phyloP scores from a whole-genome alignment of 1,140 invertebrate genomes.

The Brachionus manjavacas region DNA sequence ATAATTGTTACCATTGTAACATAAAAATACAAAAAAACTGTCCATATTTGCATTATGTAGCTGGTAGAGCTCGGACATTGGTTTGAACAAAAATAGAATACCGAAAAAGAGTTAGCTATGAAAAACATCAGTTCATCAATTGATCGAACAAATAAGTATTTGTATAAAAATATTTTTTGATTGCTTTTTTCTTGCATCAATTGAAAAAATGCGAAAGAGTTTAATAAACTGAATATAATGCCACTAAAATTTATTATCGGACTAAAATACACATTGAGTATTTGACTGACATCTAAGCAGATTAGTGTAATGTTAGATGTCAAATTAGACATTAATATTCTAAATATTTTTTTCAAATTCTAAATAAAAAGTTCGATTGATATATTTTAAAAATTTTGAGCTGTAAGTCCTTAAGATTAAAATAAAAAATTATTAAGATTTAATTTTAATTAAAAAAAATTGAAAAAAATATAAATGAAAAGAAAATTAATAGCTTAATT shows the following conservation, averaged over 20 bases:
- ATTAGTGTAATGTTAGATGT: background rate
- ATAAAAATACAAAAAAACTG: background rate
- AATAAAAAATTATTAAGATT: too few species aligned
- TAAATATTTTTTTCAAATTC: background rate
- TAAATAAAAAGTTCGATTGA: background rate
- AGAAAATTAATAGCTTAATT: too few species aligned
- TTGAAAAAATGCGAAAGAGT: background rate
- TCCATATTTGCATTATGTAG: constrained; percentile 20
- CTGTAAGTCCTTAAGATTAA: too few species aligned
- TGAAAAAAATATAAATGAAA: too few species aligned
- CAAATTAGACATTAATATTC: background rate
- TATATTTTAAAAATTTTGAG: too few species aligned
- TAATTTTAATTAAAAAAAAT: too few species aligned
- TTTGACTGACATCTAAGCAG: background rate
- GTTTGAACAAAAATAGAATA: background rate
- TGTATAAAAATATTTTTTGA: background rate
- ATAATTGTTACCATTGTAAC: background rate
- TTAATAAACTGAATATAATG: background rate
- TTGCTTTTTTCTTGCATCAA: background rate
- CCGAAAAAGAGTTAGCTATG: background rate
- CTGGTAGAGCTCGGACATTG: background rate
- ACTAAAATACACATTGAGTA: background rate
- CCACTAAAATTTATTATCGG: background rate
- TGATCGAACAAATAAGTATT: background rate
- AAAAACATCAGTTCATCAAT: background rate